Evolutionary conservation across 1,140 invertebrate species (phyloP).

Genomic region (Diachasma alloeum): DNA sequence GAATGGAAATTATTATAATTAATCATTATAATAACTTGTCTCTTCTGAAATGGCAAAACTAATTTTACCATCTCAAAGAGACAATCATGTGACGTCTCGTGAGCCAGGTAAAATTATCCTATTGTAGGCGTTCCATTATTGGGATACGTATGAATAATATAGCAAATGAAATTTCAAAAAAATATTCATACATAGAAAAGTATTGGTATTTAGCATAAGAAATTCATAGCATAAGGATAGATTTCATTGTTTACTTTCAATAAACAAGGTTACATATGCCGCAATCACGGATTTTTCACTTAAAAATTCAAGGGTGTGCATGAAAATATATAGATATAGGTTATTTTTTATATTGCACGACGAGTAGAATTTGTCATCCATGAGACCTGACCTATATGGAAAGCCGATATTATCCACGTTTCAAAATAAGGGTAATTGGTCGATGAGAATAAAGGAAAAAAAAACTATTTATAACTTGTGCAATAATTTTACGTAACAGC

Average conservation of each 20-base stretch:
- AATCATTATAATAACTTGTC: no score
- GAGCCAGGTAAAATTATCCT: not conserved
- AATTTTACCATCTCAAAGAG: no score
- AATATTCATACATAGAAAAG: not conserved
- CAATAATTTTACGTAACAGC: slow-evolving; percentile 3
- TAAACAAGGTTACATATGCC: no score
- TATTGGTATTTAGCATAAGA: no score
- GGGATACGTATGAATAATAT: no score
- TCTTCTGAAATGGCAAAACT: no score
- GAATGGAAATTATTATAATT: slow-evolving; percentile 12
- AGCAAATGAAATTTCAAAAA: no score
- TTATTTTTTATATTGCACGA: not conserved
- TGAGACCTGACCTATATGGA: not conserved
- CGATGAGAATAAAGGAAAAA: not conserved
- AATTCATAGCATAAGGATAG: no score
- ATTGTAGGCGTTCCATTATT: no score
- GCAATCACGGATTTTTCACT: no score
- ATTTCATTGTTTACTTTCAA: no score
- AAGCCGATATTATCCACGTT: not conserved
- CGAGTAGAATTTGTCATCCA: not conserved
- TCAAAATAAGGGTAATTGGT: not conserved
- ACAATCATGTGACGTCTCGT: not conserved
- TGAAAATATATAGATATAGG: not conserved
- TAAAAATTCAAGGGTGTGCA: no score
- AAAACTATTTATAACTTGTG: not conserved